Base-by-base conservation (phyloP, 2,113 vertebrate genomes). In the Cyprichromis sp. region DNA sequence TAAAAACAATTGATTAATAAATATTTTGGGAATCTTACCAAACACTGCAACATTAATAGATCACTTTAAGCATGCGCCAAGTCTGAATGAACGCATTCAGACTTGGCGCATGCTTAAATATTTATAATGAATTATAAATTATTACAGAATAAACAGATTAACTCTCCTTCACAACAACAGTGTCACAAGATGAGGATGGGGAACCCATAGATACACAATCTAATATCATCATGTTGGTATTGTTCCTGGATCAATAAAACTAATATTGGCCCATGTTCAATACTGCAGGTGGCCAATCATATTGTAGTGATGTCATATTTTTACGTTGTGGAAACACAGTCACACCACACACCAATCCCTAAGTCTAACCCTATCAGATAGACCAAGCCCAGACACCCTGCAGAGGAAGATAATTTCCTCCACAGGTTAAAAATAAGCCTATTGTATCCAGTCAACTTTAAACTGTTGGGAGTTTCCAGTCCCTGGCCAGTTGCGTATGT, bases 381-480 rank as follows among this genome's bases (percentile, higher is more conserved):
- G 34, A 66, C 61, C 7, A 17, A 50, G 71, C 24, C 45, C 45
- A n/a, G 16, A 78, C 10, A 78, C 45, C 26, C 2, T 78, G 26
- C 45, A 6, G 3, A 6, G 26, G 16, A 78, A 9, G 45, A 19
- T n/a, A 12, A 50, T 31, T 50, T 78, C 26, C 16, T 13, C 73
- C 0, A 50, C 1, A 1, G 0, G 0, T 11, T 78, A 47, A 47
- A 76, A 76, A 50, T 50, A 45, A 47, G 5, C 24, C 13, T 29
- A 0, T 45, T 76, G 14, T 17, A 47, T 19, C 0, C 17, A 78
- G 45, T 78, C 6, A 78, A 52, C 45, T n/a, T 4, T 78, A 17
- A 78, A 8, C 17, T 78, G 17, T 31, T 52, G 9, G 17, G 26
- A 52, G 45, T 78, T 19, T 78, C 45, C 9, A n/a, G 45, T 19